These are phyloP conservation scores for Pantherophis vulpinus DNA, from an alignment of 2,797 vertebrate species.

Conservation along the genomic window DNA sequence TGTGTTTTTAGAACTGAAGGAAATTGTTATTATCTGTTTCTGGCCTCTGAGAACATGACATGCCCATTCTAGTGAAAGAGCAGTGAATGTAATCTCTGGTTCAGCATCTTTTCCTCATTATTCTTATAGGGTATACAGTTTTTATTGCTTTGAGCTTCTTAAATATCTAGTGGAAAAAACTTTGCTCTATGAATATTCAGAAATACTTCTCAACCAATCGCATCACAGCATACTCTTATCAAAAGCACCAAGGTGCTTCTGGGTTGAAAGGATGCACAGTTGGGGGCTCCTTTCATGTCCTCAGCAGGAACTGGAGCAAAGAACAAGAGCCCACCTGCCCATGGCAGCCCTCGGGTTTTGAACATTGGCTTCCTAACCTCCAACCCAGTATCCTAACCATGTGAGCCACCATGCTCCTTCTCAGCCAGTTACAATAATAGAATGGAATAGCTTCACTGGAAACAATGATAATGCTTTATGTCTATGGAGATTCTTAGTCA, in stretches of 20 bases:
- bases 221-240: no score
- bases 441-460: background rate
- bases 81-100: background rate
- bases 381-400: no score
- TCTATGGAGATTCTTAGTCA: no score
- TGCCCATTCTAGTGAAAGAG: background rate
- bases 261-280: no score
- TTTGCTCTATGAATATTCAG: background rate
- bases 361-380: no score
- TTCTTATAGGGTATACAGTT: background rate
- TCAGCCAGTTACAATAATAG: background rate
- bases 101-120: background rate
- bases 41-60: background rate
- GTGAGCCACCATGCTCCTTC: no score
- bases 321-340: no score
- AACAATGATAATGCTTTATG: background rate
- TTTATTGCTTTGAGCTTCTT: background rate
- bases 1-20: no score
- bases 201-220: background rate
- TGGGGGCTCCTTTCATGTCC: no score
- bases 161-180: background rate
- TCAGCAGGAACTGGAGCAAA: no score
- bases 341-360: no score
- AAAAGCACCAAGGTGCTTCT: no score
- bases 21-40: background rate